Evolutionary conservation across 2,888 invertebrate species (phyloP), one percentile per base, ranked within the genome.

Genomic region (Macrosoma leucophasiata): DNA sequence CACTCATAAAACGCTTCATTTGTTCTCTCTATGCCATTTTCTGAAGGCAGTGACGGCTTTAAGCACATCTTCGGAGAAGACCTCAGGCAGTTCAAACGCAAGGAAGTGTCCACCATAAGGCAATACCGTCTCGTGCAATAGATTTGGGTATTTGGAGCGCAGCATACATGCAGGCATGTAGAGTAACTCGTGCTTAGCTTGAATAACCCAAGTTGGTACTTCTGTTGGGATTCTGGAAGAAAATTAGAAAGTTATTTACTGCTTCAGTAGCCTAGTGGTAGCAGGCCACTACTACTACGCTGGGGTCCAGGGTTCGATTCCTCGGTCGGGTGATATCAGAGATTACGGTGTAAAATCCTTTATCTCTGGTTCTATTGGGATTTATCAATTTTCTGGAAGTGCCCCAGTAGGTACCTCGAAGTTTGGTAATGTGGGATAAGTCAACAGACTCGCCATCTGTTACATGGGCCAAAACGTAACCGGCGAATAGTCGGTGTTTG

Each of bases 61-160:
- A 29, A 52, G 32, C 2, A 95, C 61, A 55, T 94, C 92, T 2
- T 85, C 65, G n/a, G 90, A 87, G 3, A 94, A 57, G 0, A 88
- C 48, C 39, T 84, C 56, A 0, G 94, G 93, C 33, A 87, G 75
- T 66, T 95, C 92, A 35, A 93, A 79, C 0, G 93, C 92, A 1
- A 90, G 89, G 73, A 94, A 95, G 65, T 95, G 94, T 0, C 95
- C 94, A 2, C 92, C 92, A 3, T 84, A 62, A 0, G 75, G 58
- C 40, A 88, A 65, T 39, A 88, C 78, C 1, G 82, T 88, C 48
- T 86, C 85, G 25, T 88, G 88, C 8, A 91, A 75, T 5, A 93
- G 48, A 53, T 92, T 90, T 4, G 55, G 55, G 55, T 71, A 91
- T 48, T 84, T 86, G 1, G 77, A 66, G 20, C 69, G 62, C 6